Percentiles rank a stretch among this genome's conserved stretches.
Conservation (phyloP, 2,888 invertebrate species). For the Ypsolopha scabrella region DNA sequence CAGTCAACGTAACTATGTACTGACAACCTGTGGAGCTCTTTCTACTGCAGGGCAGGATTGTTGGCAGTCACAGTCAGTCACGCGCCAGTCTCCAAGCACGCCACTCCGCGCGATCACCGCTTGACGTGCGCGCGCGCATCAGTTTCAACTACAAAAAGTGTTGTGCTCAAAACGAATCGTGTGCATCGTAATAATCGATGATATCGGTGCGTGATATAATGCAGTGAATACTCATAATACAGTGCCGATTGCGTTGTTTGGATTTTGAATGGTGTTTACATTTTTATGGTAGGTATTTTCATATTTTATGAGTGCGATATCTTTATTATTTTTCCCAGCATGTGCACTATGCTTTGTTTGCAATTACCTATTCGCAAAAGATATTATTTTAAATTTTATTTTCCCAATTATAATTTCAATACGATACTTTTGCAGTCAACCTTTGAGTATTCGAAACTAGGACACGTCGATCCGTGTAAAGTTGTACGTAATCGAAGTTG, state of each 20-base stretch:
- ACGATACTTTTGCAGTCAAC: too few species aligned
- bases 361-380: background rate
- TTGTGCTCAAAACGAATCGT: constrained; percentile 23
- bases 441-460: too few species aligned
- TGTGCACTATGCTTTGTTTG: too few species aligned
- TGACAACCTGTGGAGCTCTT: constrained; percentile 19
- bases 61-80: constrained; percentile 4
- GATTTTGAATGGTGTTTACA: constrained; percentile 25
- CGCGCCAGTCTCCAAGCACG: constrained; percentile 44
- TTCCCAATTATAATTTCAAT: too few species aligned
- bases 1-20: constrained; percentile 12
- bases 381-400: too few species aligned
- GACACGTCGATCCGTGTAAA: too few species aligned
- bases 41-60: constrained; percentile 4
- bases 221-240: background rate
- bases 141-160: constrained; percentile 25
- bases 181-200: constrained; percentile 3
- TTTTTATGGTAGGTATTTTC: constrained; percentile 43
- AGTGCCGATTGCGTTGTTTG: background rate
- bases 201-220: background rate
- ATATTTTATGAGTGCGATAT: constrained; percentile 24
- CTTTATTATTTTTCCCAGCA: constrained; percentile 12
- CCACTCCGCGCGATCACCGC: constrained; percentile 11
- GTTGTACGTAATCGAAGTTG: too few species aligned
- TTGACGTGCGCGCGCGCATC: constrained; percentile 21